These are phyloP conservation scores for Brenthis hecate DNA, from an alignment of 2,888 invertebrate species.

Conservation along the genomic window DNA sequence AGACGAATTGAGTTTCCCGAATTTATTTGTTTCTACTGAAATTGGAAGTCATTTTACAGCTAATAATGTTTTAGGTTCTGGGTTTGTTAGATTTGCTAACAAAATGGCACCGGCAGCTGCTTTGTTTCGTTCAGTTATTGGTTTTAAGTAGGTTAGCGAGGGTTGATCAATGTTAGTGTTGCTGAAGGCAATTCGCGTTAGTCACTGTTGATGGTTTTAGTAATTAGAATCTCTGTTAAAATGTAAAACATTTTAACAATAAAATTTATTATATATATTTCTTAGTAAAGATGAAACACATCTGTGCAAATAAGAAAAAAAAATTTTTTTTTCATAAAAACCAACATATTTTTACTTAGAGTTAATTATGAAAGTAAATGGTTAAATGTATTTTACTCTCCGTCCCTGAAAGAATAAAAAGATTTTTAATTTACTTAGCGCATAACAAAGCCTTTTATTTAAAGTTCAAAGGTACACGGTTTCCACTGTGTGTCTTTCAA, in stretches of 20 bases:
- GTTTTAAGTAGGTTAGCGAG: conserved; percentile 21
- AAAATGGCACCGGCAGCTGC: conserved; percentile 10
- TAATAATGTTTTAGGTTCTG: conserved; percentile 27
- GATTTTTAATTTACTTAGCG: neutral
- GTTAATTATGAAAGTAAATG: conserved; percentile 10
- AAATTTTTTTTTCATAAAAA: too few species aligned
- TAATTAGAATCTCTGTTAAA: conserved; percentile 13
- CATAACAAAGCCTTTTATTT: neutral
- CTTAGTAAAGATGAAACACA: neutral
- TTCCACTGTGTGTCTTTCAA: neutral
- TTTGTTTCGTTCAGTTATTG: conserved; percentile 23
- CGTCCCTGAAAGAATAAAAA: neutral
- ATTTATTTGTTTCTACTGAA: conserved; percentile 37
- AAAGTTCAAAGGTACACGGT: neutral
- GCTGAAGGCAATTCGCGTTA: conserved; percentile 16
- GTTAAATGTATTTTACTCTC: conserved; percentile 4
- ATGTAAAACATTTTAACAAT: neutral
- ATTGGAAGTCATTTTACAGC: conserved; percentile 29
- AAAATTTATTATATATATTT: neutral
- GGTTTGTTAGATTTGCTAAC: conserved; percentile 25
- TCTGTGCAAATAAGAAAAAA: neutral
- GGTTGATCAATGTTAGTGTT: conserved; percentile 19
- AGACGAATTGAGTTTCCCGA: conserved; percentile 33
- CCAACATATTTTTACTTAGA: too few species aligned
- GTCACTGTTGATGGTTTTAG: conserved; percentile 2